phyloP scores from a whole-genome alignment of 2,113 vertebrate genomes.

The Atlantisia rogersi region DNA sequence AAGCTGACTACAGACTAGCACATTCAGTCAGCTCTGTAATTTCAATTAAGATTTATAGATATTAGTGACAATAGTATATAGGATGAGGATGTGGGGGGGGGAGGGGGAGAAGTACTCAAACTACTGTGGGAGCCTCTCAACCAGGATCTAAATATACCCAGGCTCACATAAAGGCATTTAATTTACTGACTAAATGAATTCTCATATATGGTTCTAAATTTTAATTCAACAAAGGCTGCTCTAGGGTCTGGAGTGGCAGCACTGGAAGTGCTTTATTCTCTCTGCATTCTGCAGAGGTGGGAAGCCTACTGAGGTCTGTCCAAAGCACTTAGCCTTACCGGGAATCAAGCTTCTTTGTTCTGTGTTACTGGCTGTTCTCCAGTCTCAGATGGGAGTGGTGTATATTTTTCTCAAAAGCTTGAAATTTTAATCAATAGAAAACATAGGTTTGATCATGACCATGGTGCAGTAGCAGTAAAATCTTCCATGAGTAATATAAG shows the following conservation, averaged over 20 bases:
- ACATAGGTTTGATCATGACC: background rate
- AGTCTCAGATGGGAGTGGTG: background rate
- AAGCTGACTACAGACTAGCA: background rate
- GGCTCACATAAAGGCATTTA: slow-evolving; percentile 1
- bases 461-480: background rate
- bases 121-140: background rate
- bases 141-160: background rate
- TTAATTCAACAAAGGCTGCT: background rate
- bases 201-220: background rate
- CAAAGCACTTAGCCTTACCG: background rate
- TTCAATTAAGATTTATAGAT: slow-evolving; percentile 67
- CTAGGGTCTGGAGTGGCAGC: background rate
- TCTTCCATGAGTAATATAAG: background rate
- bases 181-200: slow-evolving; percentile 35
- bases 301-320: background rate
- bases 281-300: background rate
- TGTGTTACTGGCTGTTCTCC: background rate
- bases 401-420: background rate
- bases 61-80: background rate
- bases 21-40: slow-evolving; percentile 7
- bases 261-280: background rate
- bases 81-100: background rate
- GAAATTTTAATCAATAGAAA: background rate
- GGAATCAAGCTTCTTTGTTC: background rate
- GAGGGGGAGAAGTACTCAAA: background rate